phyloP scores from a whole-genome alignment of 2,888 invertebrate genomes.

The Lithophane leautieri region DNA sequence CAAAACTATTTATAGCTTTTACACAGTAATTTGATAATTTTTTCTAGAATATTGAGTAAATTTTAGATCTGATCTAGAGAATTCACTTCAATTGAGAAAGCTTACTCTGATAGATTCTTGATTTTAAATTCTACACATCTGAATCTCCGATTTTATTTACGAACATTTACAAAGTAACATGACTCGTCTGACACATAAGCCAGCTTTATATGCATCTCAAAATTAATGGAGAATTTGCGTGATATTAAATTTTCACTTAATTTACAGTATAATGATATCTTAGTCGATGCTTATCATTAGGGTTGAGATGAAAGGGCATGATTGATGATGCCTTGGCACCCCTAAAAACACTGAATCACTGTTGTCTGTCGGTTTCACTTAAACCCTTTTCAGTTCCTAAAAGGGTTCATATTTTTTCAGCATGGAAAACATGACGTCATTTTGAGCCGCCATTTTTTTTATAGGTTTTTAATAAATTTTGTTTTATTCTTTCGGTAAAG shows the following conservation, averaged over 20 bases:
- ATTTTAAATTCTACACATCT: background rate
- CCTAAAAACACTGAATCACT: constrained; percentile 78
- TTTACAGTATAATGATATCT: constrained; percentile 67
- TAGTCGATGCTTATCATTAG: constrained; percentile 74
- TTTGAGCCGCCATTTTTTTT: constrained; percentile 53
- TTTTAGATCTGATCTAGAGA: background rate
- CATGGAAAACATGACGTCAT: constrained; percentile 61
- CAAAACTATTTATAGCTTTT: constrained; percentile 8
- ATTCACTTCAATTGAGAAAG: constrained; percentile 1
- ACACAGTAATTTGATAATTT: background rate
- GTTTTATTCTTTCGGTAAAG: constrained; percentile 44
- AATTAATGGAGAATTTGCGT: constrained; percentile 55
- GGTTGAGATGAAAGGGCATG: constrained; percentile 70
- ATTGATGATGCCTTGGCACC: constrained; percentile 73
- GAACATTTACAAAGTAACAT: constrained; percentile 15
- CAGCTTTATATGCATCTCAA: constrained; percentile 29
- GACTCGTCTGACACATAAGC: constrained; percentile 26
- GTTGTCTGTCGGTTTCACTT: constrained; percentile 76
- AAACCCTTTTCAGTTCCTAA: constrained; percentile 71
- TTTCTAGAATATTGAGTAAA: background rate
- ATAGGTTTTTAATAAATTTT: constrained; percentile 47
- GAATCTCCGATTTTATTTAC: background rate
- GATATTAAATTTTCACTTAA: constrained; percentile 66
- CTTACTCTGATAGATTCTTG: background rate
- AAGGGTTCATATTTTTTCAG: constrained; percentile 69